Evolutionary conservation across 2,797 vertebrate species (phyloP).

Genomic region (Pachyuromys duprasi): DNA sequence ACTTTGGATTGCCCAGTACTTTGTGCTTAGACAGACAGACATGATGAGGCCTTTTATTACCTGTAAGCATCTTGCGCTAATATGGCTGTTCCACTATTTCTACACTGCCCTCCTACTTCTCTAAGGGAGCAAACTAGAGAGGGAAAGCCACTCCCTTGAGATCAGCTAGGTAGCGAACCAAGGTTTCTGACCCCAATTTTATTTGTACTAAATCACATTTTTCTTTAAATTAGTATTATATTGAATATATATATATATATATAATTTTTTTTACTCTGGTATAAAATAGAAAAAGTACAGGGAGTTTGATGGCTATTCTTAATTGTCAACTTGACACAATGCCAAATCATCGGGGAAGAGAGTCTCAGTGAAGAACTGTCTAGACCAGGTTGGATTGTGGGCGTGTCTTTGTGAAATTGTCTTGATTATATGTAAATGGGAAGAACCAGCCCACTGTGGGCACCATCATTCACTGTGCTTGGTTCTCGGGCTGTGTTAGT

Average conservation of each 20-base stretch:
- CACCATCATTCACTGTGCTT: neutral
- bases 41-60: neutral
- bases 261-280: neutral
- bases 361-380: neutral
- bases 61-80: neutral
- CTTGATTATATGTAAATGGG: neutral
- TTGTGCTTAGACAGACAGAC: neutral
- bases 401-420: neutral
- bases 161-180: neutral
- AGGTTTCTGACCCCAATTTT: neutral
- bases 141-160: constrained; percentile 7
- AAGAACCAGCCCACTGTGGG: neutral
- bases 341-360: neutral
- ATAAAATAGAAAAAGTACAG: neutral
- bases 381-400: neutral
- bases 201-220: neutral
- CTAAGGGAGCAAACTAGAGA: constrained; percentile 34
- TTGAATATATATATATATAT: neutral
- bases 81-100: neutral
- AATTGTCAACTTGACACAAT: neutral
- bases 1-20: neutral
- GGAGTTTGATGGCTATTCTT: neutral
- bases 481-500: neutral
- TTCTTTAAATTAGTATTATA: neutral
- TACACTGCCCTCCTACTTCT: neutral